Base-by-base conservation (phyloP, 1,140 invertebrate genomes). In the Phymastichus coffea region DNA sequence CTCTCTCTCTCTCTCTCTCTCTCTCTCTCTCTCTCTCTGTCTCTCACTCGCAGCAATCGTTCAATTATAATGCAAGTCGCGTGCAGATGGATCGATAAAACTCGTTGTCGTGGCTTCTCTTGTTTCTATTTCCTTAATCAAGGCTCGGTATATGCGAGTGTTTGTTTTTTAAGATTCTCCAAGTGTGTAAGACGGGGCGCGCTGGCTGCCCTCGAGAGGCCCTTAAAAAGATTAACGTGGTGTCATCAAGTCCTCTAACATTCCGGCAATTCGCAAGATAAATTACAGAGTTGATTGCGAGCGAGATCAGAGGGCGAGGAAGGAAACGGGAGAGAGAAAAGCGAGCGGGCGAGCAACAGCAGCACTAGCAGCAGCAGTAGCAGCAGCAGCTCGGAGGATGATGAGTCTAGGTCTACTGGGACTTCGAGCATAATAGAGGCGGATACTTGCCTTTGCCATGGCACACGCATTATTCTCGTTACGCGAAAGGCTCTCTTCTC, bases 381-480 rank as follows among this genome's bases (percentile, higher is more conserved):
- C 30, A 33, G 46, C 4, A 22, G 25, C 26, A 44, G 28, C 40
- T 54, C 6, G n/a, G 15, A 49, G 54, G 54, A 57, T 57, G 54
- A 51, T 49, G 59, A 68, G 68, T 37, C 62, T 58, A 61, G 46
- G 59, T 70, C 66, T 65, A 63, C 58, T 56, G 72, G 67, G 68
- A 73, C 72, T 72, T 71, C 68, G 67, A 75, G 71, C 63, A 68
- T 71, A 75, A 73, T 72, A 71, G 68, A 73, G 68, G 73, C 64
- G 67, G 73, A 73, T 72, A 70, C 63, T 69, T n/a, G n/a, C n/a
- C n/a, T n/a, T n/a, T n/a, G n/a, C 57, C 63, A 65, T 56, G 51
- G 63, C 63, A n/a, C n/a, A 72, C 73, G 71, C 69, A 75, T 76
- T 76, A 73, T 73, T 71, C 70, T 69, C 57, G 71, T 72, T 73